Evolutionary conservation across 2,113 vertebrate genomes (phyloP).

Genomic region (Boulengeromyrus knoepffleri): DNA sequence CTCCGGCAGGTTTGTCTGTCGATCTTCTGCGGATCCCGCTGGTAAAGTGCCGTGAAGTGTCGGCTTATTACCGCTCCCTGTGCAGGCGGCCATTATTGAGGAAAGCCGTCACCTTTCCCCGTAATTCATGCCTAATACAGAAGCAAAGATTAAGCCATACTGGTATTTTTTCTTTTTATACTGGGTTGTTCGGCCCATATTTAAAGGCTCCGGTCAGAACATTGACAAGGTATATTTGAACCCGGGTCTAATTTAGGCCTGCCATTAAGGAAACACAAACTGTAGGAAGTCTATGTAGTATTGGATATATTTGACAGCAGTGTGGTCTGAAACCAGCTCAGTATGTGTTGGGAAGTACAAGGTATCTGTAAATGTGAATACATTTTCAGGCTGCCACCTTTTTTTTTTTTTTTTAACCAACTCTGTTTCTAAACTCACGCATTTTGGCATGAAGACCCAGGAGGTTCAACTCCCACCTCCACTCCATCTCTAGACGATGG

Average conservation of each 20-base stretch:
- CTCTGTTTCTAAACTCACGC: not conserved
- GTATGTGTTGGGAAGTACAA: not conserved
- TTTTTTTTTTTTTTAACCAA: not conserved
- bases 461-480: not conserved
- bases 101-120: not conserved
- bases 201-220: not conserved
- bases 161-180: not conserved
- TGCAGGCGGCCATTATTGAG: not conserved
- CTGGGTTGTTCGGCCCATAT: not conserved
- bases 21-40: not conserved
- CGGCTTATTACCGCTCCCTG: not conserved
- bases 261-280: not conserved
- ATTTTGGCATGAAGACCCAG: not conserved
- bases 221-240: not conserved
- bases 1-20: constrained; percentile 13
- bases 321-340: not conserved
- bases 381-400: not conserved
- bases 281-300: not conserved
- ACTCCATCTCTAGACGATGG: not conserved
- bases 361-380: not conserved
- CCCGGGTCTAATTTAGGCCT: not conserved
- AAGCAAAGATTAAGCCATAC: not conserved
- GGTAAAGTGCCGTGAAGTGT: not conserved
- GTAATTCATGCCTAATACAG: not conserved
- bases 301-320: not conserved